Percentiles rank a stretch among this genome's conserved stretches.
Evolutionary conservation across 2,888 invertebrate genomes (phyloP).

Genomic region (Protonemura montana): DNA sequence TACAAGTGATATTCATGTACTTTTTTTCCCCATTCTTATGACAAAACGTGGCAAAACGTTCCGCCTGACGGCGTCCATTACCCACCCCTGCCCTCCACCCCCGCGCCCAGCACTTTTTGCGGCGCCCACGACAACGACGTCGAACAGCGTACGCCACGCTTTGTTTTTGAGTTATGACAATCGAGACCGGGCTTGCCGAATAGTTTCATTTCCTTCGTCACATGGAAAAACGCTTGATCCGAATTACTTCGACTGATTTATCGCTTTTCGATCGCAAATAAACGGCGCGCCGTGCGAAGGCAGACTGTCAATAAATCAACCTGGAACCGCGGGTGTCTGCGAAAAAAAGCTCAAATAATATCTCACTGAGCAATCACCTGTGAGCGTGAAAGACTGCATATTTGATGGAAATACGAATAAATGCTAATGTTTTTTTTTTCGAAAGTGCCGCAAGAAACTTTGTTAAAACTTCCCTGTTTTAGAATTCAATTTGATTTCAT

Average conservation of each 20-base stretch:
- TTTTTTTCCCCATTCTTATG: too few relatives aligned
- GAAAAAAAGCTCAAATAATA: background rate
- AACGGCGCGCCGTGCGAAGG: background rate
- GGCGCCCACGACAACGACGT: background rate
- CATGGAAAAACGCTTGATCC: conserved; percentile 12
- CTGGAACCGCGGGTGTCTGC: background rate
- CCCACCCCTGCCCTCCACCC: too few relatives aligned
- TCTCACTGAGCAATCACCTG: background rate
- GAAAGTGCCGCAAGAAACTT: background rate
- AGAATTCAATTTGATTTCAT: background rate
- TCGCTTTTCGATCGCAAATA: background rate
- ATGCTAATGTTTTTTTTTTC: background rate
- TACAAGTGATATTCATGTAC: too few relatives aligned
- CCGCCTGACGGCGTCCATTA: too few relatives aligned
- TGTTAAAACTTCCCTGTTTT: background rate
- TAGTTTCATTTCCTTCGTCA: background rate
- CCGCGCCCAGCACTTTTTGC: too few relatives aligned
- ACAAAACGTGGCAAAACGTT: too few relatives aligned
- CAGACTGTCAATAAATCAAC: background rate
- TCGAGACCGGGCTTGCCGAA: background rate
- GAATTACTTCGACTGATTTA: background rate
- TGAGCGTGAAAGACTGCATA: background rate
- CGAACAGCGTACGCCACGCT: background rate
- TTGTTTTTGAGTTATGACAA: background rate
- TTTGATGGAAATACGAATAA: background rate